Evolutionary conservation across 1,140 invertebrate genomes (phyloP).

Genomic region (Cherax destructor): DNA sequence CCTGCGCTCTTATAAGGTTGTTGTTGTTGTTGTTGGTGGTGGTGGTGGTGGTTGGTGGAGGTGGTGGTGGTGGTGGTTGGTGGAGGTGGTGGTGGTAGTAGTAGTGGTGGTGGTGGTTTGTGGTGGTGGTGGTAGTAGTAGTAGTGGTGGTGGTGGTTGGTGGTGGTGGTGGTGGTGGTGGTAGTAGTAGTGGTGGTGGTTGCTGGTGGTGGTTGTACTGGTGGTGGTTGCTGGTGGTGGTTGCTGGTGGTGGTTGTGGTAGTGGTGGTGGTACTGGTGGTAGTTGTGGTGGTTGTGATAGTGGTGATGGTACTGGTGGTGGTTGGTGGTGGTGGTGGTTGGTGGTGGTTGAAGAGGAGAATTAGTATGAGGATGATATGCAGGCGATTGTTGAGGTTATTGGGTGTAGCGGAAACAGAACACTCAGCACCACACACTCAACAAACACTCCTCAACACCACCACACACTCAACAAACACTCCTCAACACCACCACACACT

Average conservation of each 20-base stretch:
- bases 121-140: too few relatives aligned
- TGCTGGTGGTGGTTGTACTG: constrained; percentile 8
- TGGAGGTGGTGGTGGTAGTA: too few relatives aligned
- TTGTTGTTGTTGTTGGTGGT: too few relatives aligned
- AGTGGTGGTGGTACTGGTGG: background rate
- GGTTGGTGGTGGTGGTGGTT: background rate
- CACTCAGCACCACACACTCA: too few relatives aligned
- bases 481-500: too few relatives aligned
- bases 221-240: constrained; percentile 2
- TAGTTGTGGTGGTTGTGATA: background rate
- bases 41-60: constrained; percentile 19
- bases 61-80: background rate
- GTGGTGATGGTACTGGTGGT: background rate
- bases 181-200: background rate
- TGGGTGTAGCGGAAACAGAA: too few relatives aligned
- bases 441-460: too few relatives aligned
- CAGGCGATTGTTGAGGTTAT: too few relatives aligned
- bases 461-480: too few relatives aligned
- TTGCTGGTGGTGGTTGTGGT: constrained; percentile 22
- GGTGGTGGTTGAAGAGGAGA: background rate
- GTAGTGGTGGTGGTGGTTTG: too few relatives aligned
- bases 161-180: background rate
- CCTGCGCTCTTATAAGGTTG: background rate
- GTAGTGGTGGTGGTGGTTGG: background rate
- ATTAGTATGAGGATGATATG: too few relatives aligned